Conservation (phyloP, 2,888 invertebrate species). For the Dryomyza anilis region DNA sequence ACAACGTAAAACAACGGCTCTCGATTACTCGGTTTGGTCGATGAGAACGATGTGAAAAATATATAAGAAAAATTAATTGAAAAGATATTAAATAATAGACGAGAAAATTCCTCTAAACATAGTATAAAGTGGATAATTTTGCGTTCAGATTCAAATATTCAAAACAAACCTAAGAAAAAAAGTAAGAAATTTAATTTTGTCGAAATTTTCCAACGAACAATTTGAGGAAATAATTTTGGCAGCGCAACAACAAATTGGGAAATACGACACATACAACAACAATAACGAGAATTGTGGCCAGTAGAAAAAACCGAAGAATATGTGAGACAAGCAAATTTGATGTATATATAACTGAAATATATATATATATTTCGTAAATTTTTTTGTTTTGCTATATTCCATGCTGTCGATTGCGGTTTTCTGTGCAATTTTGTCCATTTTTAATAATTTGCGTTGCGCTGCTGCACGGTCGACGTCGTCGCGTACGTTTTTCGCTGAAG, state of each 20-base stretch:
- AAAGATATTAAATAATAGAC: background rate
- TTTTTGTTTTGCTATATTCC: background rate
- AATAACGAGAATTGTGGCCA: background rate
- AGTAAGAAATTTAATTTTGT: background rate
- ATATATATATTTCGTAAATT: background rate
- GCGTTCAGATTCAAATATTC: background rate
- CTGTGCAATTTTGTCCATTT: background rate
- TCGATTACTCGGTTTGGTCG: background rate
- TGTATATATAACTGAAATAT: background rate
- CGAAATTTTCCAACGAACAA: too few relatives aligned
- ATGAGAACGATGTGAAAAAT: constrained; percentile 23
- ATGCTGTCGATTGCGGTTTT: background rate
- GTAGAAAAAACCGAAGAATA: background rate
- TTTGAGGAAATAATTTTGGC: background rate
- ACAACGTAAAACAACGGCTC: constrained; percentile 7
- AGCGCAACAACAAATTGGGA: too few relatives aligned
- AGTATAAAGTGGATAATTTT: background rate
- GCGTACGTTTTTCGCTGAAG: background rate
- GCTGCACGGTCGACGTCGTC: background rate
- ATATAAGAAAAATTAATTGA: constrained; percentile 2
- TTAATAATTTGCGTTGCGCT: background rate
- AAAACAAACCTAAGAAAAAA: constrained; percentile 1
- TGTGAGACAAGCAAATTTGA: background rate
- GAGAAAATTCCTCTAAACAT: background rate
- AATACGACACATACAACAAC: background rate